Percentiles rank a stretch among this genome's conserved stretches.
phyloP scores from a whole-genome alignment of 2,888 invertebrate genomes.

The Tenthredo livida region DNA sequence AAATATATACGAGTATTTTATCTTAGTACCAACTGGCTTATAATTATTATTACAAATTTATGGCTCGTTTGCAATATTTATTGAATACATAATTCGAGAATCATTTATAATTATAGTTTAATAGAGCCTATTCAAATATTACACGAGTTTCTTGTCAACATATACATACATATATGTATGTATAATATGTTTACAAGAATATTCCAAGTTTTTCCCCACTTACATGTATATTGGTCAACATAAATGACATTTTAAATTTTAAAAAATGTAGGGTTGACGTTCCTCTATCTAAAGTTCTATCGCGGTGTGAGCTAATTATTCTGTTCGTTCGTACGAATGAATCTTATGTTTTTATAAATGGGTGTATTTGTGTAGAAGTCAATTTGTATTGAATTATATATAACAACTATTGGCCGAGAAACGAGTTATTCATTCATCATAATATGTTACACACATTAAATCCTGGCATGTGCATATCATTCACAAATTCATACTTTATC shows the following conservation, averaged over 20 bases:
- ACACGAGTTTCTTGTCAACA: neutral
- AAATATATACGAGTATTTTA: conserved; percentile 51
- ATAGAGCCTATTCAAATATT: neutral
- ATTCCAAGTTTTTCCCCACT: neutral
- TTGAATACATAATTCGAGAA: neutral
- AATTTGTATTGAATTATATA: conserved; percentile 3
- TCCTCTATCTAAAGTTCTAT: neutral
- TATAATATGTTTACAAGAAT: neutral
- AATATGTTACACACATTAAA: neutral
- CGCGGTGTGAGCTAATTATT: neutral
- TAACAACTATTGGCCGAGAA: neutral
- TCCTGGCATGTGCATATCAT: neutral
- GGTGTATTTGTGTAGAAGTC: neutral
- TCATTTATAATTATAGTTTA: neutral
- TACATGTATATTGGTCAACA: neutral
- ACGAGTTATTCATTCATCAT: conserved; percentile 13
- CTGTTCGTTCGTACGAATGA: neutral
- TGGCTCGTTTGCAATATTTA: neutral
- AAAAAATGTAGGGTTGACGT: neutral
- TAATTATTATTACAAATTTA: conserved; percentile 21
- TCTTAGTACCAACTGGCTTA: conserved; percentile 40
- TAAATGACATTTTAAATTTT: neutral
- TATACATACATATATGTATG: no score
- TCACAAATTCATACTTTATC: neutral
- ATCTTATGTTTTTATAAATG: neutral